Conservation (phyloP, 2,888 invertebrate species). For the Pantelozetes paolii region DNA sequence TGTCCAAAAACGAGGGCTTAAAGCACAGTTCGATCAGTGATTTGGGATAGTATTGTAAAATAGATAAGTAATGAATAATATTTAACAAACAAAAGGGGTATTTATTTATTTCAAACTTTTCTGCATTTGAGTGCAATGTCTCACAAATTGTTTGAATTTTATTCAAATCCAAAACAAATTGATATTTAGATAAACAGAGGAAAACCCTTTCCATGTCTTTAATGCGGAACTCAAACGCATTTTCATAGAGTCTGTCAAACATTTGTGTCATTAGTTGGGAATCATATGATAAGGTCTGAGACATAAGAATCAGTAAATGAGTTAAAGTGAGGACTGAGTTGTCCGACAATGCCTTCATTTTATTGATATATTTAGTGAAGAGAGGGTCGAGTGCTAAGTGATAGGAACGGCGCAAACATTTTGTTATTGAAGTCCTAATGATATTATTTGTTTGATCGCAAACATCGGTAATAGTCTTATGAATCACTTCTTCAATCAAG, state of each 20-base stretch:
- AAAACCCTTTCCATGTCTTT: constrained; percentile 23
- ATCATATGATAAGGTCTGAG: background rate
- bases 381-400: background rate
- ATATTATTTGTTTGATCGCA: background rate
- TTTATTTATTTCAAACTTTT: background rate
- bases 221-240: background rate
- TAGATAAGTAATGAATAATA: background rate
- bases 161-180: background rate
- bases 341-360: background rate
- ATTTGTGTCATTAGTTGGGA: background rate
- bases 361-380: background rate
- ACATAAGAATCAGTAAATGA: background rate
- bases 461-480: background rate
- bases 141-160: background rate
- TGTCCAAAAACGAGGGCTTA: background rate
- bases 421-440: background rate
- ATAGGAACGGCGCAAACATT: background rate
- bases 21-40: background rate
- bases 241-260: background rate
- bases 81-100: constrained; percentile 5
- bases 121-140: background rate
- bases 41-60: background rate
- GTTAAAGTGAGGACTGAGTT: background rate
- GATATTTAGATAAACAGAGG: background rate
- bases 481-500: background rate